phyloP scores from a whole-genome alignment of 2,888 invertebrate genomes.

The Apomyelois bistriatella region DNA sequence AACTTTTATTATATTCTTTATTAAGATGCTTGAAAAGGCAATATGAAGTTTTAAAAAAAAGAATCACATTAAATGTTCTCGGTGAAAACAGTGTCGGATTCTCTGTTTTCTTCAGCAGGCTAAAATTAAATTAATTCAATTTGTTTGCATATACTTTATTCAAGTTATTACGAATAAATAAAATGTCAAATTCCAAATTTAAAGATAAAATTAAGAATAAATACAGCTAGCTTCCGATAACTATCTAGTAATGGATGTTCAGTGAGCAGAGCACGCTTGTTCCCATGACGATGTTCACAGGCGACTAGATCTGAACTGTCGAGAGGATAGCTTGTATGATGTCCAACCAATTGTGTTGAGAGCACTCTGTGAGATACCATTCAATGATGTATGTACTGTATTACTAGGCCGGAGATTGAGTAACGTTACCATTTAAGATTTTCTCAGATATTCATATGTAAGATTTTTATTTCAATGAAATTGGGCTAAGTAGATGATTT shows the following conservation, averaged over 20 bases:
- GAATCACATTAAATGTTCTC: no score
- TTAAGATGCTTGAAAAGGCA: neutral
- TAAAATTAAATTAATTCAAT: no score
- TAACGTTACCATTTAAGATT: slow-evolving; percentile 30
- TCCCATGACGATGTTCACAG: slow-evolving; percentile 51
- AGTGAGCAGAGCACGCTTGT: slow-evolving; percentile 25
- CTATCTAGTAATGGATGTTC: slow-evolving; percentile 27
- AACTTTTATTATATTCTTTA: neutral
- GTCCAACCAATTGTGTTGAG: slow-evolving; percentile 41
- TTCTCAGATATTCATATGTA: no score
- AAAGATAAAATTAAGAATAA: no score
- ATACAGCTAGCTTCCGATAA: slow-evolving; percentile 8
- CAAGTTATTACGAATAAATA: no score
- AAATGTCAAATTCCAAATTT: no score
- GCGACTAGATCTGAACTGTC: slow-evolving; percentile 44
- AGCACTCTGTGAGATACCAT: slow-evolving; percentile 36
- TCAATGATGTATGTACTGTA: slow-evolving; percentile 42
- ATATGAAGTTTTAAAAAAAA: no score
- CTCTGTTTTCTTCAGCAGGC: no score
- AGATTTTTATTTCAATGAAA: no score
- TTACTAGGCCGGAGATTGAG: slow-evolving; percentile 54
- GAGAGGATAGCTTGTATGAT: slow-evolving; percentile 28
- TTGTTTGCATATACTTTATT: no score
- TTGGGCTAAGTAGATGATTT: no score
- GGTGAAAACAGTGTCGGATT: no score